Conservation (phyloP, 2,888 invertebrate genomes). For the Eupithecia subumbrata region DNA sequence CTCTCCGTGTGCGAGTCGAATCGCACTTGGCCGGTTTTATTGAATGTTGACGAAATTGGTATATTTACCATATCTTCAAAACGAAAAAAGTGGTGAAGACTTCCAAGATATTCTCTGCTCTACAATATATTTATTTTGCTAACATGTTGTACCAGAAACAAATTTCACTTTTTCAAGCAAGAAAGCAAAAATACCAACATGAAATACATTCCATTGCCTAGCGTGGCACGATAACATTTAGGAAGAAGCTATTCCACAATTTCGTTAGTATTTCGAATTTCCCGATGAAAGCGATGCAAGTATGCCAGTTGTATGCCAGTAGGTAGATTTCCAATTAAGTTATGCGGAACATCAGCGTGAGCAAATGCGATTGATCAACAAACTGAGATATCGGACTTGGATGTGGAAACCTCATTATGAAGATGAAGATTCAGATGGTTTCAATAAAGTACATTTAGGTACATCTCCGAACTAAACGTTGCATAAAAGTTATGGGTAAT, state of each 20-base stretch:
- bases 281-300: constrained; percentile 8
- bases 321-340: constrained; percentile 74
- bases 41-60: neutral
- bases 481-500: too few species aligned
- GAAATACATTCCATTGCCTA: neutral
- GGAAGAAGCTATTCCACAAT: neutral
- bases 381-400: constrained; percentile 43
- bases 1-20: too few species aligned
- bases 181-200: neutral
- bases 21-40: too few species aligned
- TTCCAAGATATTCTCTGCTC: neutral
- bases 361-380: constrained; percentile 61
- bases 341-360: constrained; percentile 77
- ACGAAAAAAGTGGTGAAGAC: neutral
- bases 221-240: neutral
- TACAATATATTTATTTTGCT: neutral
- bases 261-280: neutral
- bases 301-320: constrained; percentile 40
- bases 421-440: neutral
- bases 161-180: neutral
- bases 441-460: neutral
- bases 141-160: neutral
- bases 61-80: neutral
- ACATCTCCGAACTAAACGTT: neutral
- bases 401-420: constrained; percentile 14